Base-by-base conservation (phyloP, 1,140 invertebrate species). In the Drosophila repleta region DNA sequence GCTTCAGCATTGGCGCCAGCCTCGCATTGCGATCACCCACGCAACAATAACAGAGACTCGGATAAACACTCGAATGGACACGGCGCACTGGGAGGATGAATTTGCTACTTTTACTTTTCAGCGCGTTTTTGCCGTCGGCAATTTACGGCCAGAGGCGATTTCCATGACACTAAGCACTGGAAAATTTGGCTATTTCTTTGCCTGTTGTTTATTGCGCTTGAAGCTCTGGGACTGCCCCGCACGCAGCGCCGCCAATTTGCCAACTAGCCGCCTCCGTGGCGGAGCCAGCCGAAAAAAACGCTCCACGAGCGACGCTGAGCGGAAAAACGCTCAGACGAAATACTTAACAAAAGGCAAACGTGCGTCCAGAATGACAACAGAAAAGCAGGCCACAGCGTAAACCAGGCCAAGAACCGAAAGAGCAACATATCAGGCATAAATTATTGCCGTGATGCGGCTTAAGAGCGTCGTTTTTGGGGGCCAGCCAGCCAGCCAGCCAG, bases 1-100 rank as follows among this genome's bases (percentile, higher is more conserved):
- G 61, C 62, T 64, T 80, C 73, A 85, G 68, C 57, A 61, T 71
- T 73, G 64, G 62, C 29, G 46, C 52, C 53, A 73, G 62, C 48
- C 66, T 58, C 70, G 60, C 74, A 49, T 53, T 46, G 64, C 60
- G 75, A 75, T 69, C 69, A 55, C 48, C 48, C 48, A 29, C 48
- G 24, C 35, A 55, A 6, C 26, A 3, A 29, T 6, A 29, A 29
- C 26, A n/a, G n/a, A n/a, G 29, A 29, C 5, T 21, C 4, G 13
- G 15, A 15, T 18, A 53, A 21, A 35, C 37, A 45, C 15, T 43
- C 29, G 49, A n/a, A 26, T n/a, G 2, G 5, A 11, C 18, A 20
- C 46, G 4, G 2, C 53, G 32, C 41, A 51, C 13, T 26, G 35
- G 18, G 32, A 8, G 21, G 15, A 32, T 64, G 15, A 11, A 15